A percentile compares a stretch with the other conserved stretches of the same genome.
phyloP scores from a whole-genome alignment of 1,140 invertebrate species.

The Acromyrmex heyeri region DNA sequence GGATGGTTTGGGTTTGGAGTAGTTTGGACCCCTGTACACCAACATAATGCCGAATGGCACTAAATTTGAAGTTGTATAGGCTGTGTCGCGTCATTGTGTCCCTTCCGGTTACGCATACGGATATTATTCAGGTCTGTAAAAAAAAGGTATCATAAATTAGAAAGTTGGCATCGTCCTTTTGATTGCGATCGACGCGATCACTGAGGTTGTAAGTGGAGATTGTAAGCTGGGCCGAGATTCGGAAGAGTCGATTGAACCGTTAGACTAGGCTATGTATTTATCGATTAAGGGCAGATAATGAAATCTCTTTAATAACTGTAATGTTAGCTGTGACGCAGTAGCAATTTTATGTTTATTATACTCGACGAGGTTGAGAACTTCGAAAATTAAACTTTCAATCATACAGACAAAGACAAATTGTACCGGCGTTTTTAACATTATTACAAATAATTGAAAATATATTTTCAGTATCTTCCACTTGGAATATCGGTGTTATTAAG shows the following conservation, averaged over 20 bases:
- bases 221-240: no score
- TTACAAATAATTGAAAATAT: conserved; percentile 8
- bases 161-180: not conserved
- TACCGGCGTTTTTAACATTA: not conserved
- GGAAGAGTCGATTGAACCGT: not conserved
- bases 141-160: not conserved
- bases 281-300: not conserved
- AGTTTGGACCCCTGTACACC: not conserved
- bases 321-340: not conserved
- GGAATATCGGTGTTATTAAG: not conserved
- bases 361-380: not conserved
- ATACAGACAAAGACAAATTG: not conserved
- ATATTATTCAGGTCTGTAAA: conserved; percentile 17
- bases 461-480: not conserved
- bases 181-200: not conserved
- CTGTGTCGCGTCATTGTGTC: not conserved
- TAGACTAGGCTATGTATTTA: conserved; percentile 35
- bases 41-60: conserved; percentile 12
- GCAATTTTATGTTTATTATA: not conserved
- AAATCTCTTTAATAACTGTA: conserved; percentile 4
- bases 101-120: not conserved
- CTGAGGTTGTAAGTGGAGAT: no score
- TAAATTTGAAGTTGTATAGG: conserved; percentile 44
- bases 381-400: not conserved
- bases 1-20: not conserved